Percentiles rank a stretch among this genome's conserved stretches.
These are phyloP conservation scores for Axinella damicornis DNA, from an alignment of 37 sponge, comb jelly and placozoan genomes.

Conservation along the genomic window DNA sequence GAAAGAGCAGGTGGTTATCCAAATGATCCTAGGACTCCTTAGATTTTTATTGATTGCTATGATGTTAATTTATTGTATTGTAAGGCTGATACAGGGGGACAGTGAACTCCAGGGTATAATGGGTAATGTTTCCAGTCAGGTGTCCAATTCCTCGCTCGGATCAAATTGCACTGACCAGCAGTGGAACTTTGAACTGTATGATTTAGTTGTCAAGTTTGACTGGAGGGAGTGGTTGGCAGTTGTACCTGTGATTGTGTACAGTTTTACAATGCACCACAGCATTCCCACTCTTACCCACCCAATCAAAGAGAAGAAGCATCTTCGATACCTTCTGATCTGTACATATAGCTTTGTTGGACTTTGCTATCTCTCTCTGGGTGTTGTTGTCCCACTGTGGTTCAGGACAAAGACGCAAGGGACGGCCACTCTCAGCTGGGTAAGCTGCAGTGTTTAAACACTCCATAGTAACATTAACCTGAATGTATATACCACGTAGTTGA, in stretches of 20 bases:
- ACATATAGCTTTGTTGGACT: constrained; percentile 36
- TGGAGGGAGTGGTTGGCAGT: constrained; percentile 63
- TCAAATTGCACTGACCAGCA: too few relatives aligned
- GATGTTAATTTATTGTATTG: constrained; percentile 53
- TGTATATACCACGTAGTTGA: too few relatives aligned
- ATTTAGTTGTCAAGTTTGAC: constrained; percentile 26
- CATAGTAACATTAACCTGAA: too few relatives aligned
- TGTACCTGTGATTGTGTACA: constrained; percentile 77
- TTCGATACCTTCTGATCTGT: constrained; percentile 44
- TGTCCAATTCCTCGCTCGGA: too few relatives aligned
- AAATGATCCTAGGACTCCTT: constrained; percentile 56
- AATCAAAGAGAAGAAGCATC: constrained; percentile 54
- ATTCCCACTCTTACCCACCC: constrained; percentile 81
- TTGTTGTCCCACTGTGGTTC: constrained; percentile 68
- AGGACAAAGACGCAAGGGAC: constrained; percentile 51
- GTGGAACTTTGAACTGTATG: background rate
- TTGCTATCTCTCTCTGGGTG: constrained; percentile 67
- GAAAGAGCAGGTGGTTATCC: constrained; percentile 73
- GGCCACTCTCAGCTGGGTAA: constrained; percentile 78
- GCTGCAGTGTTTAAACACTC: background rate
- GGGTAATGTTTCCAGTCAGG: too few relatives aligned
- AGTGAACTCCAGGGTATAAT: too few relatives aligned
- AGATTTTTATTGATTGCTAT: constrained; percentile 57
- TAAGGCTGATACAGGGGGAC: constrained; percentile 5
- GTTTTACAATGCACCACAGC: constrained; percentile 72